Base-by-base conservation (phyloP, 2,113 vertebrate genomes). In the Lophochroa leadbeateri region DNA sequence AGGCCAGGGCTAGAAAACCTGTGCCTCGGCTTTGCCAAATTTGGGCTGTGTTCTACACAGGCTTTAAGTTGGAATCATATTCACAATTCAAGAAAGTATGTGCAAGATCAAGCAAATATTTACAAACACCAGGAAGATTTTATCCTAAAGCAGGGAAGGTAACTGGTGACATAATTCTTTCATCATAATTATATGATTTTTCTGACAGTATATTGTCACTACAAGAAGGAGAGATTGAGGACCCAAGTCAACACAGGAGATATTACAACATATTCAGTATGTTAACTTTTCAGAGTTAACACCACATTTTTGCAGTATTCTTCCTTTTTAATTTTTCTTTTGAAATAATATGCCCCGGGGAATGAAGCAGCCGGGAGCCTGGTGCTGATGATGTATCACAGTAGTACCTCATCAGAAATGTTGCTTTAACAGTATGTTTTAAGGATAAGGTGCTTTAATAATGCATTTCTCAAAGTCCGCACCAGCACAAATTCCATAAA, bases 351-450 rank as follows among this genome's bases (percentile, higher is more conserved):
- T 35, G 39, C 91, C 86, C 55, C 90, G 93, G 87, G 87, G 82
- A 95, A 92, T 20, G 88, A 3, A 64, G 90, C 41, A 93, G 81
- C 80, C 58, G 78, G 85, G 58, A 76, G 19, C 69, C 72, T 74
- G 29, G 55, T 60, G 68, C 86, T 57, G 77, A 12, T 88, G 96
- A 96, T 94, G 85, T 44, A 65, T 89, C 63, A 72, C 95, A 90
- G 85, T 39, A 91, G 91, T n/a, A 60, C 74, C 44, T 63, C 95
- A 91, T 41, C 91, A 91, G 82, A 91, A 89, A 55, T 67, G 76
- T 63, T 92, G 86, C 74, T 94, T 78, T 50, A 93, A 77, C 55
- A 68, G 88, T 82, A 69, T 5, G 52, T 57, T 95, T 94, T 72
- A 69, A 91, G 83, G 88, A 86, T 68, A 85, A 93, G 49, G 87